Base-by-base conservation (phyloP, 2,797 vertebrate species). In the Gila robusta region DNA sequence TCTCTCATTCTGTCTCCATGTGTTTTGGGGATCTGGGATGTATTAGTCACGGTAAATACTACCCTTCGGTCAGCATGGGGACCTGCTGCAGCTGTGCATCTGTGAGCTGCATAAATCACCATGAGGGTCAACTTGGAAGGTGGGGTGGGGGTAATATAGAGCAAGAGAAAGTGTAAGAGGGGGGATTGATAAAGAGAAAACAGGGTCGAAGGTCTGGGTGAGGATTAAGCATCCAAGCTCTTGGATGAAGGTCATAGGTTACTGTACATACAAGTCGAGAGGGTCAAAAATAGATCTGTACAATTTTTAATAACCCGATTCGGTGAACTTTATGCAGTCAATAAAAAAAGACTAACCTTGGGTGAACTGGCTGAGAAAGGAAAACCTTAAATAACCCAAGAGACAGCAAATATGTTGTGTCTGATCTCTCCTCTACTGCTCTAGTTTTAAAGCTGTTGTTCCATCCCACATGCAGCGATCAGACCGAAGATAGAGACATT, bases 41-140 rank as follows among this genome's bases (percentile, higher is more conserved):
- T 92, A 96, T 96, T 96, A 96, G 96, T 96, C 94, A 96, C 87
- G 92, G 95, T 93, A 94, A 95, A 95, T 95, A 95, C 94, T 93
- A 94, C 93, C 88, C 93, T 92, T 90, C 93, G 90, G 94, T 94
- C 91, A 83, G 91, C 88, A 92, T 32, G 4, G 90, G 95, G 92
- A 92, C 94, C 93, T 92, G 92, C 93, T 92, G 93, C 96, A 96
- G 96, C 96, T 96, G 96, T 94, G 94, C 93, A 94, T 93, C 93
- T 96, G 94, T 94, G 93, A 93, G 91, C 91, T 91, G 94, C 91
- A 95, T 96, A 96, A 96, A 96, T 96, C 95, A 96, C 92, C 73
- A 89, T 90, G 89, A 90, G 91, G 91, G 91, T 90, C 91, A 71
- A 26, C 87, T 91, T 92, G 92, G 92, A 92, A 89, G 91, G 84